A percentile compares a stretch with the other conserved stretches of the same genome.
phyloP scores from a whole-genome alignment of 2,113 vertebrate species.

The Siniperca knerii region DNA sequence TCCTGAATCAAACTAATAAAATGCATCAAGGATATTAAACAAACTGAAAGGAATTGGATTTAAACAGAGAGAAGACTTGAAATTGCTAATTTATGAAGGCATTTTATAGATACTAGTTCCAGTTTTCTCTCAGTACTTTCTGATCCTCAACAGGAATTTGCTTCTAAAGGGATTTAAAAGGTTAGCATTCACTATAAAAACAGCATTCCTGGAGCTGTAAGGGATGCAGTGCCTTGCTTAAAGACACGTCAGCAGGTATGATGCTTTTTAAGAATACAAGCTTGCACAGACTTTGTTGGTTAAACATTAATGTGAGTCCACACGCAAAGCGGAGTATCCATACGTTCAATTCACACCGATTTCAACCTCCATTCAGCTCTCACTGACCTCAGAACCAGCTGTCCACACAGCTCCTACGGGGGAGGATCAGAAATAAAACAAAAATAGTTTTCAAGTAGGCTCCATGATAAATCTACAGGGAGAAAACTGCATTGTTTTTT shows the following conservation, averaged over 20 bases:
- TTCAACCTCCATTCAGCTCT: conserved; percentile 8
- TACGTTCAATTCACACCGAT: conserved; percentile 8
- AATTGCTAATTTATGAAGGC: conserved; percentile 25
- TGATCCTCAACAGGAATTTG: neutral
- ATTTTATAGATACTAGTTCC: neutral
- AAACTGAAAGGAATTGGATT: conserved; percentile 37
- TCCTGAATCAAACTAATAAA: conserved; percentile 42
- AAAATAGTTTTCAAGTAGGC: neutral
- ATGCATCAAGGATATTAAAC: conserved; percentile 39
- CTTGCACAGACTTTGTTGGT: neutral
- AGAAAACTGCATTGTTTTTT: neutral
- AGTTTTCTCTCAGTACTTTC: neutral
- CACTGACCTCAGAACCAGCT: conserved; percentile 7
- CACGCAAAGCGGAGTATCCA: neutral
- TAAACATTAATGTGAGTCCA: conserved; percentile 11
- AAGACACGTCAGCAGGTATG: neutral
- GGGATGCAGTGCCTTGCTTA: neutral
- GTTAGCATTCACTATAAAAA: neutral
- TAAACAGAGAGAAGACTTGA: conserved; percentile 13
- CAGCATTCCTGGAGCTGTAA: neutral
- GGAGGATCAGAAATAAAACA: neutral
- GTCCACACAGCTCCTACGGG: neutral
- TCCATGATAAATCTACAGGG: neutral
- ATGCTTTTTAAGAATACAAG: conserved; percentile 12
- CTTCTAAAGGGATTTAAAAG: neutral